Conservation (phyloP, 2,113 vertebrate genomes). For the Stomatorhinus ivindoensis region DNA sequence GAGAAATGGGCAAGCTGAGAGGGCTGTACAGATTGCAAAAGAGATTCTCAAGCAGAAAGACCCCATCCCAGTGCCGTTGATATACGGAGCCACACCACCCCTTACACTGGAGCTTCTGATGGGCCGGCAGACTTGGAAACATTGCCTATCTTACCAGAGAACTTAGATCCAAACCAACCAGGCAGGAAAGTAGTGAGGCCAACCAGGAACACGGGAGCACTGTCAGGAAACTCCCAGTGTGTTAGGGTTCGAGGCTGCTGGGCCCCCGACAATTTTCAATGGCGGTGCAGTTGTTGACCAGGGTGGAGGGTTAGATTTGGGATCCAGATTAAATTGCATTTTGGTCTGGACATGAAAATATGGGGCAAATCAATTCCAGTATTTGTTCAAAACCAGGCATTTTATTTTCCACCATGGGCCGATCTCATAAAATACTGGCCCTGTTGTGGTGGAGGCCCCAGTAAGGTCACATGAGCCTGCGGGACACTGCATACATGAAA, state of each 20-base stretch:
- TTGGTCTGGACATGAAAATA: neutral
- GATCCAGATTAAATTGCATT: neutral
- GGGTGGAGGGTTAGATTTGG: neutral
- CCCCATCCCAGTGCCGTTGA: neutral
- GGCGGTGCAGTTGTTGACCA: neutral
- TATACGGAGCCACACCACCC: neutral
- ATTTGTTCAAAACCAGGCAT: neutral
- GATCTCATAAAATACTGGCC: neutral
- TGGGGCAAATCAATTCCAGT: neutral
- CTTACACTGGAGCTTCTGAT: neutral
- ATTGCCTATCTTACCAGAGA: neutral
- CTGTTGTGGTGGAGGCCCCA: neutral
- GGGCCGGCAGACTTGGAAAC: neutral
- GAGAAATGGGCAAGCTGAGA: neutral
- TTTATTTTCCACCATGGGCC: neutral
- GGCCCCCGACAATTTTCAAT: neutral
- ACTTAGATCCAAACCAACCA: neutral
- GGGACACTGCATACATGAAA: neutral
- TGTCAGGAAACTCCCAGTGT: neutral
- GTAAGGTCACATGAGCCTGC: neutral
- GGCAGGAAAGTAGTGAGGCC: neutral
- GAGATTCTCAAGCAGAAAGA: neutral
- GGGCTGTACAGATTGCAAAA: neutral
- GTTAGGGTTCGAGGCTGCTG: neutral
- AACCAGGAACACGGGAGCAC: neutral